A percentile compares a stretch with the other conserved stretches of the same genome.
phyloP scores from a whole-genome alignment of 2,797 vertebrate species.

The Salarias fasciatus region DNA sequence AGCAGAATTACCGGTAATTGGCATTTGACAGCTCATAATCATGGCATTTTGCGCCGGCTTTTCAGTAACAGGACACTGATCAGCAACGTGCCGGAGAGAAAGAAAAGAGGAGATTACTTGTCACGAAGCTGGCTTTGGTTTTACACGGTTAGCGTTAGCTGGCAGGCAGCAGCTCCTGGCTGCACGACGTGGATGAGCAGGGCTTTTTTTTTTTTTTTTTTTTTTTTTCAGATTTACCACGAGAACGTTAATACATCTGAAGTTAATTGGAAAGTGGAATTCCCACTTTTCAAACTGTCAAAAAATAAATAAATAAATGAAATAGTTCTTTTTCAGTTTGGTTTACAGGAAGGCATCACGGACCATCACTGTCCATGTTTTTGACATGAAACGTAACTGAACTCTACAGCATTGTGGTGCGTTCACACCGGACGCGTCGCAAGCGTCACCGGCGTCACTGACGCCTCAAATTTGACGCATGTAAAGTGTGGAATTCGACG shows the following conservation, averaged over 20 bases:
- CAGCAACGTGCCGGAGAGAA: slow-evolving; percentile 35
- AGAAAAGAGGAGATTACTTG: slow-evolving; percentile 43
- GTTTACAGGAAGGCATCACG: neutral
- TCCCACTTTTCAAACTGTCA: neutral
- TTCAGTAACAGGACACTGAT: slow-evolving; percentile 56
- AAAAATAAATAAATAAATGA: no score
- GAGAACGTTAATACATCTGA: slow-evolving; percentile 30
- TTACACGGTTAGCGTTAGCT: slow-evolving; percentile 1
- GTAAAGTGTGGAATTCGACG: no score
- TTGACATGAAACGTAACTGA: neutral
- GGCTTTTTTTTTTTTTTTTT: slow-evolving; percentile 5
- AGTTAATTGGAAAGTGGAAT: slow-evolving; percentile 37
- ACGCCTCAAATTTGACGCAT: no score
- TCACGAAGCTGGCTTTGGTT: slow-evolving; percentile 29
- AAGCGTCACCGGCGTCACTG: no score
- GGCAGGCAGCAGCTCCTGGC: slow-evolving; percentile 27
- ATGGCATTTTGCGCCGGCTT: slow-evolving; percentile 41
- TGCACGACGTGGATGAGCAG: neutral
- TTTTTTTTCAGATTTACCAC: neutral
- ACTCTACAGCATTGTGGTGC: no score
- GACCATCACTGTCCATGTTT: slow-evolving; percentile 5
- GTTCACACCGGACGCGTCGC: no score
- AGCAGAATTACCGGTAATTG: slow-evolving; percentile 61
- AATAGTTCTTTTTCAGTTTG: no score
- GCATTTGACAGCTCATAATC: slow-evolving; percentile 68